Base-by-base conservation (phyloP, 2,113 vertebrate genomes). In the Atractosteus spatula region DNA sequence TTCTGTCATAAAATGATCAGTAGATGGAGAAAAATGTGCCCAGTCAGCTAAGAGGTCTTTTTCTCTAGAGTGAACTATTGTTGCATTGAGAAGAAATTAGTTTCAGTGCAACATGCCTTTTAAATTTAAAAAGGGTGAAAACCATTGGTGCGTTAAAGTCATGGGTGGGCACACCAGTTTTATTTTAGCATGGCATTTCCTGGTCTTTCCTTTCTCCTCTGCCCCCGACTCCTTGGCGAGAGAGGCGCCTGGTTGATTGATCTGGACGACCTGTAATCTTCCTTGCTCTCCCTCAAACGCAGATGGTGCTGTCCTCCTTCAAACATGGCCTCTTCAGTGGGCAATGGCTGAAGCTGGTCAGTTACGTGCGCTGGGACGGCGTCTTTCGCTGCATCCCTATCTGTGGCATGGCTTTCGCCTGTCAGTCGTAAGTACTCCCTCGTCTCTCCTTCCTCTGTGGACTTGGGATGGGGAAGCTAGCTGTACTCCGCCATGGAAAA, bases 341-440 rank as follows among this genome's bases (percentile, higher is more conserved):
- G 83, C 91, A 92, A 85, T 99, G 97, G 97, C 87, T 97, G 87
- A 89, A 74, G 86, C 84, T 85, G 74, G 93, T 99, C 80, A 92
- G 91, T 82, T 89, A 93, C 74, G 57, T 95, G 43, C 96, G 94
- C 81, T 97, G 95, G 95, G 96, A 97, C 86, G 97, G 97, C 71
- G 86, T 99, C 85, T 98, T 98, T 87, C 97, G 96, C 89, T 99
- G 96, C 86, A 92, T 98, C 86, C 97, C 97, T 86, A 99, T 99
- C 94, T 99, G 96, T 51, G 96, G 96, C 91, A 99, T 99, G 97
- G 97, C 97, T 66, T 99, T 98, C 76, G 95, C 96, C 91, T 99
- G 97, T 78, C 97, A 99, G 90, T 99, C 96, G 96, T 99, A 91
- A 98, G 97, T 99, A 92, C 85, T 61, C 62, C 71, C 75, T 11